Percentiles rank a stretch among this genome's conserved stretches.
These are phyloP conservation scores for Lissonota sp. DNA, from an alignment of 2,888 invertebrate species.

Conservation along the genomic window DNA sequence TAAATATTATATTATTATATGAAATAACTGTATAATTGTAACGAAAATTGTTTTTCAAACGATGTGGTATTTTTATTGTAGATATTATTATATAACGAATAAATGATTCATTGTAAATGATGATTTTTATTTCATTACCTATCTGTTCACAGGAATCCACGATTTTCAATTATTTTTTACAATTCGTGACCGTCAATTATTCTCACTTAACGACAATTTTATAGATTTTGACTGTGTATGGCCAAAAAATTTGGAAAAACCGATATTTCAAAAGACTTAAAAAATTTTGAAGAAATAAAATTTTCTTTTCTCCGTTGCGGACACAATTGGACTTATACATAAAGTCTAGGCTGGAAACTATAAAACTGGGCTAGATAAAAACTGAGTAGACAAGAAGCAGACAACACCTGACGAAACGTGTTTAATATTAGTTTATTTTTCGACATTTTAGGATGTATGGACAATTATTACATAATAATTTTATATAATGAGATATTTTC, in stretches of 20 bases:
- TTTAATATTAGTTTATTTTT: slow-evolving; percentile 81
- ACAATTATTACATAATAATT: slow-evolving; percentile 83
- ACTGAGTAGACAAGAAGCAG: slow-evolving; percentile 2
- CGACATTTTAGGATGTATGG: slow-evolving; percentile 83
- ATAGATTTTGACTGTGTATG: too few relatives aligned
- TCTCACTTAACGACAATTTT: slow-evolving; percentile 11
- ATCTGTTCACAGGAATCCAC: background rate
- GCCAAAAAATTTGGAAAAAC: too few relatives aligned
- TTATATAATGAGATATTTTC: slow-evolving; percentile 81
- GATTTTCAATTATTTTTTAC: background rate
- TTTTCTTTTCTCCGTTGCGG: too few relatives aligned
- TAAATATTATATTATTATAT: slow-evolving; percentile 65
- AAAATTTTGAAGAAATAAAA: background rate
- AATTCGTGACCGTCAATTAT: slow-evolving; percentile 37
- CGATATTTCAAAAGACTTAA: background rate
- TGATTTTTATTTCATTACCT: slow-evolving; percentile 21
- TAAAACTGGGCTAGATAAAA: too few relatives aligned
- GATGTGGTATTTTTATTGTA: slow-evolving; percentile 83
- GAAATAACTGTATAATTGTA: slow-evolving; percentile 83
- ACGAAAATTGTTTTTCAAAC: slow-evolving; percentile 83
- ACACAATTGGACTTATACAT: too few relatives aligned
- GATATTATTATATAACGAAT: slow-evolving; percentile 83
- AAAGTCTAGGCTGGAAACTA: too few relatives aligned
- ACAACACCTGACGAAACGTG: slow-evolving; percentile 56
- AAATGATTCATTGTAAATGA: slow-evolving; percentile 82